Evolutionary conservation across 1,140 invertebrate species (phyloP), one percentile per base, ranked within the genome.

Genomic region (Saccostrea cuccullata): DNA sequence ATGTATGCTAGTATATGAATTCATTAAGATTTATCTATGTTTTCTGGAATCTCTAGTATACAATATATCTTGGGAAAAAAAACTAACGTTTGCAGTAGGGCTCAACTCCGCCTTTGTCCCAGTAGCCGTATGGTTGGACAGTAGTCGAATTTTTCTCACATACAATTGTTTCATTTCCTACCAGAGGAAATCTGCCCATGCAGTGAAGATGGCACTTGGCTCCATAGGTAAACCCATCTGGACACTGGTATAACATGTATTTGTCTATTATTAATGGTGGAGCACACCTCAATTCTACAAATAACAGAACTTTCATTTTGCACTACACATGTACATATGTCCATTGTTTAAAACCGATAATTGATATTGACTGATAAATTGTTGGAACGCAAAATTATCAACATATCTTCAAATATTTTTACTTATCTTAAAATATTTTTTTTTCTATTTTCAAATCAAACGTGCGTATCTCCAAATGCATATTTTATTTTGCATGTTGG

Each of bases 101-200:
- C n/a, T 83, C 15, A 40, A 47, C 17, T 20, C 26, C 36, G 1
- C 36, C 82, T n/a, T 47, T n/a, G 2, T 70, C 67, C 67, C 67
- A 55, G n/a, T 47, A 83, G 1, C 82, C 82, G 9, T 23, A 12
- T 11, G 82, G 26, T 15, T 12, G 26, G 17, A 11, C 55, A 20
- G 36, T 23, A 4, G 36, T 55, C 2, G 26, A 36, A 55, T 88
- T 86, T 64, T 64, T 86, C 55, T 86, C 85, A 86, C 88, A 88
- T 17, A 30, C 82, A 40, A 88, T 88, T 11, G 82, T 82, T 55
- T 67, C 73, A 83, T 88, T 88, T 82, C 88, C 88, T 30, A 86
- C 40, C 8, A 88, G 56, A 55, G 88, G 88, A 56, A 85, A 88
- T 55, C 84, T 88, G 9, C 88, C 88, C 15, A 5, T 26, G 60